phyloP scores from a whole-genome alignment of 2,113 vertebrate species.

The Oenanthe melanoleuca region DNA sequence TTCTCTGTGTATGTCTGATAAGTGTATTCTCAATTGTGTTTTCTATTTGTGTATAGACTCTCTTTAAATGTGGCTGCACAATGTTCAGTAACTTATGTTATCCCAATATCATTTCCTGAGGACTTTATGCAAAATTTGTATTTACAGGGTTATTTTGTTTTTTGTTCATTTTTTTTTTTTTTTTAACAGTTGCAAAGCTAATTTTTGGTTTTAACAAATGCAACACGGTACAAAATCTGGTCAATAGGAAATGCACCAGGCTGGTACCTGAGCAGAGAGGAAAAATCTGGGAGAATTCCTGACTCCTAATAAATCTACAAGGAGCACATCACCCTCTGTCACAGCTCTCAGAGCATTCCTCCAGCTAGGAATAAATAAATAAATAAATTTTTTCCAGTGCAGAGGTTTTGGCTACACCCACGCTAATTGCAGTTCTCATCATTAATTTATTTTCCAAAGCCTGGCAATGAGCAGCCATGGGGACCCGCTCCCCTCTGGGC shows the following conservation, averaged over 20 bases:
- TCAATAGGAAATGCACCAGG: neutral
- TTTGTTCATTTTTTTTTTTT: too few relatives aligned
- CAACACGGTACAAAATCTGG: rapidly evolving
- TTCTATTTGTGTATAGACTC: neutral
- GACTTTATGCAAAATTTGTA: neutral
- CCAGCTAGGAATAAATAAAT: neutral
- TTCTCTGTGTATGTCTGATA: neutral
- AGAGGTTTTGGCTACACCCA: neutral
- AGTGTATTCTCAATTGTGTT: neutral
- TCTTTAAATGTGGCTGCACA: neutral
- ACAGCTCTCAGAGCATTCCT: neutral
- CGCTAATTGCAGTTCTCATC: rapidly evolving
- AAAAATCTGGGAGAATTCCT: neutral
- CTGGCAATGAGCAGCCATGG: rapidly evolving
- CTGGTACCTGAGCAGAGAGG: neutral
- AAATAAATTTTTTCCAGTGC: neutral
- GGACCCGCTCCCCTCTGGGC: neutral
- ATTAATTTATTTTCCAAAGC: neutral
- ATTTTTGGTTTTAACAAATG: neutral
- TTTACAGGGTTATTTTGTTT: neutral
- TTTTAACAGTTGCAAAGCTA: neutral
- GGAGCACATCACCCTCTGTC: rapidly evolving
- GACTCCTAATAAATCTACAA: rapidly evolving
- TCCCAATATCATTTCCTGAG: neutral
- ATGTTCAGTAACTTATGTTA: neutral